phyloP scores from a whole-genome alignment of 2,797 vertebrate genomes.

The Benthosema pterotum region DNA sequence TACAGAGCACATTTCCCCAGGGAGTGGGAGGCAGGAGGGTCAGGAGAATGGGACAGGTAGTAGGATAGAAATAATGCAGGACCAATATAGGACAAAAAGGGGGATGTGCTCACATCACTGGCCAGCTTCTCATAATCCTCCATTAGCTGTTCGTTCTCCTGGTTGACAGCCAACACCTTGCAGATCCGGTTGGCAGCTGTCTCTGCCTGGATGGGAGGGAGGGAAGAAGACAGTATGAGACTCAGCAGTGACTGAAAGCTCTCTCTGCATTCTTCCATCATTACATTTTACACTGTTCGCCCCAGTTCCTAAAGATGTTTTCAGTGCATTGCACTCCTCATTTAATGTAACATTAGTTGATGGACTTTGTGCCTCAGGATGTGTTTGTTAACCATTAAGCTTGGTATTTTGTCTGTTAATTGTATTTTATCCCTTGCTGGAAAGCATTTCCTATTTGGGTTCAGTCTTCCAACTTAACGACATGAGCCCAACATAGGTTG shows the following conservation, averaged over 20 bases:
- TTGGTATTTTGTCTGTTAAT: too few relatives aligned
- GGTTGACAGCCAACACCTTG: slow-evolving; percentile 98
- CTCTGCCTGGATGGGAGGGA: slow-evolving; percentile 85
- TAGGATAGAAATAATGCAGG: slow-evolving; percentile 33
- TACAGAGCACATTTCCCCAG: slow-evolving; percentile 49
- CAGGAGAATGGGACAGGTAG: slow-evolving; percentile 7
- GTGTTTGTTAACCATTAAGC: too few relatives aligned
- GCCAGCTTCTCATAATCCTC: slow-evolving; percentile 98
- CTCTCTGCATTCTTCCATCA: too few relatives aligned
- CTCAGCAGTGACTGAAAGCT: background rate
- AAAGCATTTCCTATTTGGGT: too few relatives aligned
- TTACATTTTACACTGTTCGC: too few relatives aligned
- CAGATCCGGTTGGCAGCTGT: slow-evolving; percentile 98
- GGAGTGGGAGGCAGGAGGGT: slow-evolving; percentile 21
- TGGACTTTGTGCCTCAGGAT: background rate
- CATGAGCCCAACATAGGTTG: too few relatives aligned
- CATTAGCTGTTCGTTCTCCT: slow-evolving; percentile 98
- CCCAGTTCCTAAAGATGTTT: too few relatives aligned
- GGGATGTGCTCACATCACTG: slow-evolving; percentile 90
- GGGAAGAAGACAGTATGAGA: slow-evolving; percentile 32
- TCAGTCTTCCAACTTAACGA: too few relatives aligned
- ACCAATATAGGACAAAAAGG: slow-evolving; percentile 20
- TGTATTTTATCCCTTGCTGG: too few relatives aligned
- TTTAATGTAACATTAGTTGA: background rate
- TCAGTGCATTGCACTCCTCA: too few relatives aligned